phyloP scores from a whole-genome alignment of 2,888 invertebrate species.

The Hedychridium roseum region DNA sequence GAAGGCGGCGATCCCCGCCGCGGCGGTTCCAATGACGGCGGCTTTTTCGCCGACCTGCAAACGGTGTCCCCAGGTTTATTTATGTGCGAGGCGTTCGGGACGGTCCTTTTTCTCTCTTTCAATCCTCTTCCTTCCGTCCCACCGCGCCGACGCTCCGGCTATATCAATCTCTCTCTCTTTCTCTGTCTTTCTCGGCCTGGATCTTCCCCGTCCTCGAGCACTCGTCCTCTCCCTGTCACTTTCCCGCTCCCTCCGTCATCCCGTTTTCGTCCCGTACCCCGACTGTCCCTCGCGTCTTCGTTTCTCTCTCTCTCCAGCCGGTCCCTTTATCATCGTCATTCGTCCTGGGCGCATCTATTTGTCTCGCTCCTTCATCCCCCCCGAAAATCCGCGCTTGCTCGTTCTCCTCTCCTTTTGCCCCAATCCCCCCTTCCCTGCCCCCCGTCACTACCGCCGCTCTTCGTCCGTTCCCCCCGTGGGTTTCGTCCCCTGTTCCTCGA shows the following conservation, averaged over 20 bases:
- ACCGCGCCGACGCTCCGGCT: no score
- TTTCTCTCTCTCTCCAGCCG: no score
- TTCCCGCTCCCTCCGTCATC: conserved; percentile 10
- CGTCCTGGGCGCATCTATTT: no score
- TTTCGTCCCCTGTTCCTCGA: conserved; percentile 18
- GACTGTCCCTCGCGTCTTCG: conserved; percentile 21
- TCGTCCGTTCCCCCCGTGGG: conserved; percentile 11
- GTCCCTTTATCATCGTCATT: conserved; percentile 9
- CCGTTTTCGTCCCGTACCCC: conserved; percentile 13
- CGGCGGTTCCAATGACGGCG: conserved; percentile 47
- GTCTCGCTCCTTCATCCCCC: no score
- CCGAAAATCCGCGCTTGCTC: no score
- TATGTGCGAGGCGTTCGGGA: conserved; percentile 50
- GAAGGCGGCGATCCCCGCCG: conserved; percentile 41
- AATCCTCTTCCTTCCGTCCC: conserved; percentile 20
- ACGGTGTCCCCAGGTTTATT: conserved; percentile 55
- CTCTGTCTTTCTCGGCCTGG: conserved; percentile 33
- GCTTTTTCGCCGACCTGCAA: conserved; percentile 50
- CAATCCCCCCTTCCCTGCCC: conserved; percentile 7
- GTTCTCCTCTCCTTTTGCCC: conserved; percentile 14
- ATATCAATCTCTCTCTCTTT: conserved; percentile 2
- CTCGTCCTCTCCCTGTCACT: background rate
- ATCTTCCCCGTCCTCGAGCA: conserved; percentile 6
- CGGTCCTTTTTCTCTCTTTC: conserved; percentile 26
- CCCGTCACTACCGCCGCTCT: conserved; percentile 12